Base-by-base conservation (phyloP, 2,797 vertebrate species). In the Pipistrellus pipistrellus region DNA sequence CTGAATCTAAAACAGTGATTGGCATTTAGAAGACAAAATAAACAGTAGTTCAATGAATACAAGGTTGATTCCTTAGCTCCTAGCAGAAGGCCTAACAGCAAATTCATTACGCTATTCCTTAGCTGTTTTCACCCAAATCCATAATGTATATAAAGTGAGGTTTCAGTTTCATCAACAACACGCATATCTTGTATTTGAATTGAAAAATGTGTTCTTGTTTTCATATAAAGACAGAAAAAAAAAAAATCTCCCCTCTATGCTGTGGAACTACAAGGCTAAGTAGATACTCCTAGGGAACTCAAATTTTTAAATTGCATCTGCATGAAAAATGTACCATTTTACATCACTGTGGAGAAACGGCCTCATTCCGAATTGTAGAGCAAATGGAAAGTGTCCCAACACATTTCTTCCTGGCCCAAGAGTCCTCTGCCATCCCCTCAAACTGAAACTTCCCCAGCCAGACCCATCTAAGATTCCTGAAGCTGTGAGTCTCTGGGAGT, bases 1-100 rank as follows among this genome's bases (percentile, higher is more conserved):
- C 68, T 82, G 81, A 91, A 90, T 57, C 41, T 81, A 73, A 96
- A 91, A 71, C 41, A 95, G 17, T 69, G 6, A 41, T 41, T 89
- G 55, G 14, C 35, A 87, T 21, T 66, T 75, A 76, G 72, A 62
- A 93, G 53, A 32, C 25, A 46, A 15, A 72, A 48, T 85, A 87
- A 95, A 72, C 76, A 44, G 23, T 68, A 10, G 32, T 57, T 78
- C 48, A 27, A 2, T 62, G 20, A 89, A 80, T 64, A 30, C 15
- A 62, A 85, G 27, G 32, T 55, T 85, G 38, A 48, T 82, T 93
- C n/a, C 55, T 75, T 57, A 82, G 30, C 41, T 84, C 27, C 78
- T 85, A 48, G 30, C 64, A 57, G 62, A 72, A 84, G 35, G 46
- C 15, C 66, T 51, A 88, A 88, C 2, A 80, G 41, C 25, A 87